Evolutionary conservation across 2,888 invertebrate genomes (phyloP).

Genomic region (Eurytoma adleriae): DNA sequence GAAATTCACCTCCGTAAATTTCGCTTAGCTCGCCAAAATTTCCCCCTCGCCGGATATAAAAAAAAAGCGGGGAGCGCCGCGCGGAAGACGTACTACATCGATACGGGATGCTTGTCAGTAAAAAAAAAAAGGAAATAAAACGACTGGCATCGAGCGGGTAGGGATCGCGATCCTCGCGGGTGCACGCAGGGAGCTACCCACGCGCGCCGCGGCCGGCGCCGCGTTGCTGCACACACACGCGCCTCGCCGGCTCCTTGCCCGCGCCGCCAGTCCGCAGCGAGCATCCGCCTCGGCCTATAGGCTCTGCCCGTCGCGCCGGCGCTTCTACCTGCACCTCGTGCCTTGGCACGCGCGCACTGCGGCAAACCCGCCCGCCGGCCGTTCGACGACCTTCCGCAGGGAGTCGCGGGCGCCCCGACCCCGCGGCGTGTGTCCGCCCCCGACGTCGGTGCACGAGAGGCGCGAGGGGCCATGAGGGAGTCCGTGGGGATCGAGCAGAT

Average conservation of each 20-base stretch:
- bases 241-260: background rate
- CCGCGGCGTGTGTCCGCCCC: background rate
- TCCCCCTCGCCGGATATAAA: background rate
- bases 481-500: slow-evolving; percentile 28
- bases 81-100: too few species aligned
- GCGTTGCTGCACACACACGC: background rate
- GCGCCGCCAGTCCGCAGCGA: slow-evolving; percentile 37
- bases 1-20: too few species aligned
- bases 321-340: background rate
- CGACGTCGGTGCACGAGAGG: background rate
- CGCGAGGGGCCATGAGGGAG: slow-evolving; percentile 14
- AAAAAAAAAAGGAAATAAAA: too few species aligned
- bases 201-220: background rate
- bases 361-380: background rate
- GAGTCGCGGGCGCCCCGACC: slow-evolving; percentile 13
- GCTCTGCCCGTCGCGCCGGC: background rate
- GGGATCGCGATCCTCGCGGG: slow-evolving; percentile 25
- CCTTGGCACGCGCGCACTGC: slow-evolving; percentile 8
- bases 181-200: background rate
- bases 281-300: slow-evolving; percentile 43
- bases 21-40: background rate
- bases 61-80: too few species aligned
- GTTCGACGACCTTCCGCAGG: too few species aligned
- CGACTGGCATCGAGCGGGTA: background rate
- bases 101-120: too few species aligned